Evolutionary conservation across 2,888 invertebrate species (phyloP), one percentile per base, ranked within the genome.

Genomic region (Pyrrhia umbra): DNA sequence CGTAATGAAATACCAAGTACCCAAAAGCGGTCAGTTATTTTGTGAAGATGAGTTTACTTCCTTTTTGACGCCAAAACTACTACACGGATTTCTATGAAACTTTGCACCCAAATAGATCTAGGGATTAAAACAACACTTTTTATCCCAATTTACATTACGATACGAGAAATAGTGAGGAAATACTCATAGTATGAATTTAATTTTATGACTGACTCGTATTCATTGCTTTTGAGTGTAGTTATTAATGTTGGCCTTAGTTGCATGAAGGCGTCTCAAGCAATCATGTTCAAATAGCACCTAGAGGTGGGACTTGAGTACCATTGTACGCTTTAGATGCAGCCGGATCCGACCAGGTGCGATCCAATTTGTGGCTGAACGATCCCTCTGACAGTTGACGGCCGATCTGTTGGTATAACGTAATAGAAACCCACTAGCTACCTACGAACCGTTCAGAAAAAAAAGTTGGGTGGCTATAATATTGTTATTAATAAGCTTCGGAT

Each of bases 231-330:
- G 43, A 52, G 49, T 63, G 46, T 5, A 20, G 46, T 51, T 39
- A 71, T 71, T 50, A 64, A 59, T 54, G 57, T 52, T 67, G 65
- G 61, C 71, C 64, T 68, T 57, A 60, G 66, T 68, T 66, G 27
- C 18, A 43, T 42, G 65, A 70, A 71, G 51, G 51, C 60, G 50
- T 50, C 62, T 56, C 25, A 46, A 50, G 51, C 42, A 74, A 78
- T 80, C 70, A 69, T 54, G 45, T 74, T 64, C 62, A 63, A 77
- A 78, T 78, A 43, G 50, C 51, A 62, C 49, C 15, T 56, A 55
- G 56, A 68, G 54, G 66, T 72, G 75, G 79, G 67, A 65, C 71
- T 51, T n/a, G 49, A 63, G 46, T 37, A 45, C 52, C 66, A 68
- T 72, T 68, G 67, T 62, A 18, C 57, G 62, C 50, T 43, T 70